These are phyloP conservation scores for Enteromius argenteus DNA, from an alignment of 2,797 vertebrate genomes.

Conservation along the genomic window DNA sequence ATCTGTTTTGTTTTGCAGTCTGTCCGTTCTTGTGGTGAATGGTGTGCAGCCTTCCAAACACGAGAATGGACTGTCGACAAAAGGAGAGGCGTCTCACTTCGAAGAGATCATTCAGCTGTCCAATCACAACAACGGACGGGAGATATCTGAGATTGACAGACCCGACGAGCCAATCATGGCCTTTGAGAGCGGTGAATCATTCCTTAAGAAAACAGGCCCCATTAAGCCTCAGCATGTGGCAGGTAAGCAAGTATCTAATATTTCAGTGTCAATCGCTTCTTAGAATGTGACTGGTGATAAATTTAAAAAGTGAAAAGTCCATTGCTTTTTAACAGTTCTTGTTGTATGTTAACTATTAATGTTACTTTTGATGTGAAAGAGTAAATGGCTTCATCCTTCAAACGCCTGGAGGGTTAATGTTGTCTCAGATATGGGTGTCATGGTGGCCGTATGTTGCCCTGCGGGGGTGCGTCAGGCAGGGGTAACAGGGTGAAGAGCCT, in stretches of 20 bases:
- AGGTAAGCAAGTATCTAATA: conserved; percentile 76
- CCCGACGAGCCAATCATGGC: conserved; percentile 83
- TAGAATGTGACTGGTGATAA: not conserved
- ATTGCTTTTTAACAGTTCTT: not conserved
- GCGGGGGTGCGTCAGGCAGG: conserved; percentile 32
- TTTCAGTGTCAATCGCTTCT: not conserved
- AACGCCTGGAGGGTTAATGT: conserved; percentile 1
- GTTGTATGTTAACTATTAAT: not conserved
- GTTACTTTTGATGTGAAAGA: conserved; percentile 38
- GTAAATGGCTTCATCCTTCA: conserved; percentile 29
- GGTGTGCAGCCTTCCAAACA: conserved; percentile 86
- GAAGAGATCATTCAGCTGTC: conserved; percentile 81
- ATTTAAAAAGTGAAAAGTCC: not conserved
- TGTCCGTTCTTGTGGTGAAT: conserved; percentile 79
- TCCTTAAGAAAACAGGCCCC: conserved; percentile 90
- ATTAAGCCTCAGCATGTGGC: conserved; percentile 92
- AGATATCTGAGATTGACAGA: conserved; percentile 71
- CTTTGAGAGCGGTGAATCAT: conserved; percentile 87
- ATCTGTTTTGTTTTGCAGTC: conserved; percentile 60
- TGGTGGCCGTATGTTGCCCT: conserved; percentile 25
- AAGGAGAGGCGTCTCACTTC: conserved; percentile 74
- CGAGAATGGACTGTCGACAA: conserved; percentile 88
- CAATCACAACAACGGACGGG: conserved; percentile 78
- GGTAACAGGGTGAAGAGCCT: conserved; percentile 39
- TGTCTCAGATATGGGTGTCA: conserved; percentile 56